These are phyloP conservation scores for Microctonus aethiopoides DNA, from an alignment of 2,888 invertebrate species.

Conservation along the genomic window DNA sequence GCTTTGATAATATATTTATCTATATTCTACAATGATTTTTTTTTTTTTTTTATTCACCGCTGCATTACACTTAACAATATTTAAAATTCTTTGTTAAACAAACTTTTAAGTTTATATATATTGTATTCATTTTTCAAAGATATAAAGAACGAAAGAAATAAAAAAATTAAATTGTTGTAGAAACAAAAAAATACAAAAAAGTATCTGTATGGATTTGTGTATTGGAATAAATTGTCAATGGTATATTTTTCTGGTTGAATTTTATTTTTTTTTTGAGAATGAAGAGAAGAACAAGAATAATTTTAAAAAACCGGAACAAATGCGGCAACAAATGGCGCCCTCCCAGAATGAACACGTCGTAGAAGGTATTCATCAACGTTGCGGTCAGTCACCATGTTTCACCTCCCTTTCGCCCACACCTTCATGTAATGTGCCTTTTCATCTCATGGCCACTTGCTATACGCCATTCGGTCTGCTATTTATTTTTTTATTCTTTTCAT, in stretches of 20 bases:
- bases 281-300: constrained; percentile 12
- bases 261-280: too few species aligned
- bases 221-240: neutral
- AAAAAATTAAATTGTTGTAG: neutral
- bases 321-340: constrained; percentile 47
- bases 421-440: neutral
- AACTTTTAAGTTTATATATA: neutral
- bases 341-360: constrained; percentile 23
- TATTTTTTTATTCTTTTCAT: constrained; percentile 10
- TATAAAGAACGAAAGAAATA: neutral
- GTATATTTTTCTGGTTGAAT: constrained; percentile 5
- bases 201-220: neutral
- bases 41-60: neutral
- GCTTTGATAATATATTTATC: constrained; percentile 53
- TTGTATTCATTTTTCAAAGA: neutral
- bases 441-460: constrained; percentile 16
- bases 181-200: constrained; percentile 2
- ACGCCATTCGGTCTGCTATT: constrained; percentile 7
- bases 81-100: neutral
- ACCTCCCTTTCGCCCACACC: constrained; percentile 3
- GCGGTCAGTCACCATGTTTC: constrained; percentile 23
- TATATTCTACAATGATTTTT: constrained; percentile 23
- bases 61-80: neutral
- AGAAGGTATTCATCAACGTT: neutral
- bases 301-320: constrained; percentile 45